These are phyloP conservation scores for Willowsia nigromaculata DNA, from an alignment of 2,888 invertebrate species.

Conservation along the genomic window DNA sequence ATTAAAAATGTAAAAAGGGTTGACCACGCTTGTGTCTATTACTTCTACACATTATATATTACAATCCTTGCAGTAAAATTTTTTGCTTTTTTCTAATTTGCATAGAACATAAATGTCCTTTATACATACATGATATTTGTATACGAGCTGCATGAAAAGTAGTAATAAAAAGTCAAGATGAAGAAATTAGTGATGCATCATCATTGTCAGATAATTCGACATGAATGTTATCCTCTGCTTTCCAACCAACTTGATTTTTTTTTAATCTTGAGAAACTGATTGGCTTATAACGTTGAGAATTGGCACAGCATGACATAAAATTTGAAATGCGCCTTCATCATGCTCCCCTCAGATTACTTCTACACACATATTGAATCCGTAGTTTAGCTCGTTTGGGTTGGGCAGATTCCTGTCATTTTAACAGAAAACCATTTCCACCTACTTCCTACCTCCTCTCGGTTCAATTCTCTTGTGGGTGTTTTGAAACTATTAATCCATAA, in stretches of 20 bases:
- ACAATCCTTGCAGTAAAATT: background rate
- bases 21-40: constrained; percentile 9
- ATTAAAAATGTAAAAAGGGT: constrained; percentile 6
- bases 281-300: background rate
- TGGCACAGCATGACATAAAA: constrained; percentile 24
- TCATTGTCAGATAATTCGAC: background rate
- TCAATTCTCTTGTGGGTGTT: background rate
- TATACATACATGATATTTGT: background rate
- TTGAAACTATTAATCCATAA: background rate
- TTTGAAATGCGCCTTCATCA: constrained; percentile 20
- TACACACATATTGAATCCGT: background rate
- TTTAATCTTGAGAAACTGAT: background rate
- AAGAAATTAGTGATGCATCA: constrained; percentile 23
- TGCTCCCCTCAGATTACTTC: background rate
- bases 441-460: constrained; percentile 38
- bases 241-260: constrained; percentile 1
- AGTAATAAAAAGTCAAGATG: background rate
- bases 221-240: background rate
- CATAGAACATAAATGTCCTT: background rate
- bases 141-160: background rate
- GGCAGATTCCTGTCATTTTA: constrained; percentile 60
- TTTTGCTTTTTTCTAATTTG: constrained; percentile 6
- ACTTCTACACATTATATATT: background rate
- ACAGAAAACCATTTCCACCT: constrained; percentile 36
- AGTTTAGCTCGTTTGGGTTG: constrained; percentile 39